Evolutionary conservation across 2,888 invertebrate species (phyloP), one percentile per base, ranked within the genome.

Genomic region (Loripinus fragilis): DNA sequence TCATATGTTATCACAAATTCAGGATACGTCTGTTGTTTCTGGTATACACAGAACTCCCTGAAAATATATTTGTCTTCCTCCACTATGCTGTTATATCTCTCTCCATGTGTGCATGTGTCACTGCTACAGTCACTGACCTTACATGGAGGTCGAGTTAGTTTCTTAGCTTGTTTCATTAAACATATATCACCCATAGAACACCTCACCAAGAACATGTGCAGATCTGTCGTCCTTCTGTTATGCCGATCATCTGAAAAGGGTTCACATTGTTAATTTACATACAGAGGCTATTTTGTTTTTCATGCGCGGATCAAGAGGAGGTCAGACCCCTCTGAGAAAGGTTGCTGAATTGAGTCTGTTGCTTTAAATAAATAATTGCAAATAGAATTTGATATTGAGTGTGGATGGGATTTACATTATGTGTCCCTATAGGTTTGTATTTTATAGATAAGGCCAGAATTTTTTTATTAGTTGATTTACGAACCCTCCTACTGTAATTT

Each of bases 11-110:
- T 85, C 48, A 88, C 64, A 75, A 87, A 88, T 60, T 88, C 88
- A 10, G 88, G 87, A 69, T 87, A 88, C 0, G 76, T 78, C 41
- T 84, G 81, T 23, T 77, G 74, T 12, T 73, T 74, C 23, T 86
- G 83, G 50, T 88, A 88, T 12, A 87, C 81, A 45, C 87, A 83
- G 83, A 88, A 88, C 65, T 88, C 87, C 48, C 88, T 73, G 71
- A 87, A 88, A n/a, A 86, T 74, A 72, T 80, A 86, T 1, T 28
- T 33, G 23, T 75, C 85, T 64, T 87, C 86, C 2, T 76, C 85
- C 10, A 88, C 78, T 20, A 87, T 82, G 66, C 85, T 85, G 77
- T 87, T 81, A 78, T 77, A 86, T 73, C 81, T 50, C 7, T 85
- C 72, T 25, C 75, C 76, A 38, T 85, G 82, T 38, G 71, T 50